Conservation (phyloP, 2,797 vertebrate genomes). For the Pseudochirops corinnae region DNA sequence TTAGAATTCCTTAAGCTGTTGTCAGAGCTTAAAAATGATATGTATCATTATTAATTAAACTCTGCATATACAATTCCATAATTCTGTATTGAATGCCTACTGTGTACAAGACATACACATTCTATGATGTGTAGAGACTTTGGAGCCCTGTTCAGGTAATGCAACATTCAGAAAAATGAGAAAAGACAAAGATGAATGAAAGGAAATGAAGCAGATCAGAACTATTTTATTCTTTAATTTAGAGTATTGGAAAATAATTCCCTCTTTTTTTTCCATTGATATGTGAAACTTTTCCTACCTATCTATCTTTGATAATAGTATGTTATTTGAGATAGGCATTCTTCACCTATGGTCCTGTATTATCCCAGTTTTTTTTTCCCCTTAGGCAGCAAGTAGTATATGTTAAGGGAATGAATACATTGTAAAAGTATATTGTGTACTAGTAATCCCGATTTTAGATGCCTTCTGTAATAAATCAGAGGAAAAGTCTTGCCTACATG, state of each 20-base stretch:
- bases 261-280: background rate
- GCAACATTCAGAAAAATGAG: background rate
- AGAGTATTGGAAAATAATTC: constrained; percentile 30
- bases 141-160: background rate
- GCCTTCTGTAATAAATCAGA: background rate
- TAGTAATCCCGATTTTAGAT: background rate
- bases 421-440: background rate
- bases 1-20: constrained; percentile 38
- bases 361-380: background rate
- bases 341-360: background rate
- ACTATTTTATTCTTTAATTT: background rate
- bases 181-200: background rate
- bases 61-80: background rate
- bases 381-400: background rate
- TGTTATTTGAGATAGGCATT: background rate
- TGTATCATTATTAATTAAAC: constrained; percentile 62
- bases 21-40: constrained; percentile 43
- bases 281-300: background rate
- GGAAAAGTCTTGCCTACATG: background rate
- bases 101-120: background rate
- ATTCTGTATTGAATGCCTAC: background rate
- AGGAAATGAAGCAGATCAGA: constrained; percentile 39
- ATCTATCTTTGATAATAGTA: constrained; percentile 23
- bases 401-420: background rate
- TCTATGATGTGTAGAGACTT: constrained; percentile 42